Base-by-base conservation (phyloP, 1,140 invertebrate genomes). In the Ridgeia piscesae region DNA sequence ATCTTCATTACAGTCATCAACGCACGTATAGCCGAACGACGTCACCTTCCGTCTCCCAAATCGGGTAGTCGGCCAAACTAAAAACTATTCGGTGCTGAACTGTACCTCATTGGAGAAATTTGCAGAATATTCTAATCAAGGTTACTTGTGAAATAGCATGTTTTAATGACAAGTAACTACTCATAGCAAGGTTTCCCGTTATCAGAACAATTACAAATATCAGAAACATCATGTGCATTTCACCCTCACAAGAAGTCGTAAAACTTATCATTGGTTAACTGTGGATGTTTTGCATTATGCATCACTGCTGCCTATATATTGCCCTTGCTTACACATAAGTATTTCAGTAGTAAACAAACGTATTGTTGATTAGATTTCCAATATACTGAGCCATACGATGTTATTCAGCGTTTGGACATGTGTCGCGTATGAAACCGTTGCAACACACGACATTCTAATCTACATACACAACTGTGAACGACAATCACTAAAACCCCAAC, bases 401-500 rank as follows among this genome's bases (percentile, higher is more conserved):
- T 31, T 21, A 21, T 31, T 21, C 27, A 77, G 17, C 58, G 27
- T 27, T 77, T 77, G 4, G 58, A 77, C 17, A 21, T 27, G 58
- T 77, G 58, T 77, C 27, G 8, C 27, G 27, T 77, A 14, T 77
- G 58, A 21, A 77, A 77, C 58, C 4, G 42, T 42, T 42, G 11
- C 42, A 4, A 42, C 42, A 11, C 42, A 42, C 42, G 14, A 77
- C 58, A 77, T 77, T 77, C 58, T 77, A 77, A 77, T 77, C 58
- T 77, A 77, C 58, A 77, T 77, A 77, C 58, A 77, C 58, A 77
- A 77, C 58, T 77, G 58, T 77, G 27, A 77, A 77, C 58, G 58
- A 42, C 42, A 42, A 11, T 77, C 58, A 77, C 58, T 21, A 77
- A 77, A 77, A 77, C 14, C n/a, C 42, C 42, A 42, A 4, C 58